Evolutionary conservation across 2,113 vertebrate genomes (phyloP).

Genomic region (Rattus rattus): DNA sequence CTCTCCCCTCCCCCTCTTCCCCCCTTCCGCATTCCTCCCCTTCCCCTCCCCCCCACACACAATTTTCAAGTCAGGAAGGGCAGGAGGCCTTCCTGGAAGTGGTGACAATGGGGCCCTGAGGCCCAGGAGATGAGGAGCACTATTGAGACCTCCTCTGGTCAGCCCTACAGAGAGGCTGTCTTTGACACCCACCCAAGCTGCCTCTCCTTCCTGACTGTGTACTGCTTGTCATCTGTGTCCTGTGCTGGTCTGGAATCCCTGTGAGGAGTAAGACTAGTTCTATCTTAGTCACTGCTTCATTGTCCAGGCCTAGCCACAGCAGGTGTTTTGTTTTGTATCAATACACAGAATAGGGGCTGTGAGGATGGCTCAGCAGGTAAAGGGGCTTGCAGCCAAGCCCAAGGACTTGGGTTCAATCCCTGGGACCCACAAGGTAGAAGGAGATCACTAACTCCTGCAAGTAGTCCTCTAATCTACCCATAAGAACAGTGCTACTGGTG

Average conservation of each 20-base stretch:
- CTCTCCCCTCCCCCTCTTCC: no score
- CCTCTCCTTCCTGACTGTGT: not conserved
- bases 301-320: not conserved
- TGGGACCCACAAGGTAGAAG: not conserved
- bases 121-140: not conserved
- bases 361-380: not conserved
- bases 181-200: not conserved
- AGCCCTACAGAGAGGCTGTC: not conserved
- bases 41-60: no score
- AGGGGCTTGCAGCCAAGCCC: not conserved
- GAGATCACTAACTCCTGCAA: not conserved
- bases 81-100: conserved; percentile 45
- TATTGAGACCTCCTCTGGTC: not conserved
- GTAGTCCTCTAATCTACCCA: not conserved
- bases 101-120: not conserved
- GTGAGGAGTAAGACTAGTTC: not conserved
- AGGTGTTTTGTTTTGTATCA: not conserved
- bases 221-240: not conserved
- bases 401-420: not conserved
- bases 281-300: not conserved
- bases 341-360: not conserved
- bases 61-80: not conserved
- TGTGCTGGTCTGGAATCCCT: not conserved
- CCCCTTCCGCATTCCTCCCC: no score
- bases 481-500: not conserved